Evolutionary conservation across 1,140 invertebrate species (phyloP), one percentile per base, ranked within the genome.

Genomic region (Trissolcus basalis): DNA sequence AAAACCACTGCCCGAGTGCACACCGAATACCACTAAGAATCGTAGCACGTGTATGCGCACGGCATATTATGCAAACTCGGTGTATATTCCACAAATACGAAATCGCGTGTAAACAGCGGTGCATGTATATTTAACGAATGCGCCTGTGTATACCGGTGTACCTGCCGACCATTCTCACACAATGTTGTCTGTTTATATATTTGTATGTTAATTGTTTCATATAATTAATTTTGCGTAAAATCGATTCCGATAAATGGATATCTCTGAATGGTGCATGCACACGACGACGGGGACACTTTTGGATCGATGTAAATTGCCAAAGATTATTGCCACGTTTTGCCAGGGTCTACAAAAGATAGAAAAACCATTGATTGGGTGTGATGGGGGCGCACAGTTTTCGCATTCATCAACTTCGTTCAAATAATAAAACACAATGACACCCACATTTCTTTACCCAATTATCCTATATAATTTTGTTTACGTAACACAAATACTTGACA

Each of bases 1-100:
- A 70, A 77, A 78, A 65, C 76, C 60, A 51, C 67, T 70, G 69
- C 63, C 76, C 76, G 65, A 74, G 53, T 65, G 64, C 74, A 64
- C 74, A 71, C 60, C 60, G 55, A 69, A 61, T 67, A 70, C 69
- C 68, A 68, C 75, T 78, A 78, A 78, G 69, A 78, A 73, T 78
- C 69, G 69, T 55, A 69, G 65, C 64, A 70, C 69, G 64, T 73
- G 75, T 78, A 70, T 73, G 59, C 60, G 60, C 64, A 71, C 68
- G 68, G 53, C 59, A 51, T 65, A 78, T 73, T 78, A 78, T 73
- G 76, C 70, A 73, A 78, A 78, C 69, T 63, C 59, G 49, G 49
- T 54, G 39, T 78, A 73, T 73, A 73, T 73, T 70, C 64, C 76
- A 67, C 76, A 73, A 65, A 65, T 70, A 64, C 76, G 60, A 78